Conservation (phyloP, 2,113 vertebrate species). For the Poicephalus gulielmi region DNA sequence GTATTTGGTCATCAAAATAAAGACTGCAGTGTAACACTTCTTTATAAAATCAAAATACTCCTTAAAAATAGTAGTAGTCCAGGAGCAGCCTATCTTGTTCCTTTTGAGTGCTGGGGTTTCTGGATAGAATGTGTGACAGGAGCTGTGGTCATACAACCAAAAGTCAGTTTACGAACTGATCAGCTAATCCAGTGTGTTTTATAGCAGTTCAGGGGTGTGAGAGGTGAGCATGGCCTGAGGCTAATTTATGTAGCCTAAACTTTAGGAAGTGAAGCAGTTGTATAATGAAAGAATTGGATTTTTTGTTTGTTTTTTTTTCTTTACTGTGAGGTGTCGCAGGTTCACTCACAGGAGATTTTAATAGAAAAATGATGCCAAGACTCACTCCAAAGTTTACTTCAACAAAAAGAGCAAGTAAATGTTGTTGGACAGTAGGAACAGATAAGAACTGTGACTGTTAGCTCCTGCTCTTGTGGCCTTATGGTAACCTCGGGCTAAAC, state of each 20-base stretch:
- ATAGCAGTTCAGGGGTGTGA: background rate
- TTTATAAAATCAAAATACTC: background rate
- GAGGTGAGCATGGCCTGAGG: background rate
- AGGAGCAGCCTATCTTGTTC: background rate
- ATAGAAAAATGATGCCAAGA: background rate
- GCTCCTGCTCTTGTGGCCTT: background rate
- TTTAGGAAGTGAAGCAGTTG: background rate
- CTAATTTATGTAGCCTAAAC: background rate
- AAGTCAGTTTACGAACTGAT: background rate
- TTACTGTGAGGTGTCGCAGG: background rate
- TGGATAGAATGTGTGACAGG: background rate
- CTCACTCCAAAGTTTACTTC: background rate
- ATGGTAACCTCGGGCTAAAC: background rate
- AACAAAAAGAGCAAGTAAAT: background rate
- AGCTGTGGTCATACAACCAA: background rate
- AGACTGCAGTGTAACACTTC: background rate
- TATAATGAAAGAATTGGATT: background rate
- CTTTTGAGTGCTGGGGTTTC: background rate
- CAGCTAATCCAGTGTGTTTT: background rate
- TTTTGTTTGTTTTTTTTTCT: background rate
- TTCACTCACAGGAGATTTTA: background rate
- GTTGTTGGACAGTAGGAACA: background rate
- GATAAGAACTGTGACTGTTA: background rate
- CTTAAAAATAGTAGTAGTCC: background rate
- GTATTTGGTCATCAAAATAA: background rate